A percentile compares a stretch with the other conserved stretches of the same genome.
phyloP scores from a whole-genome alignment of 1,140 invertebrate species.

The Phenacoccus solenopsis region DNA sequence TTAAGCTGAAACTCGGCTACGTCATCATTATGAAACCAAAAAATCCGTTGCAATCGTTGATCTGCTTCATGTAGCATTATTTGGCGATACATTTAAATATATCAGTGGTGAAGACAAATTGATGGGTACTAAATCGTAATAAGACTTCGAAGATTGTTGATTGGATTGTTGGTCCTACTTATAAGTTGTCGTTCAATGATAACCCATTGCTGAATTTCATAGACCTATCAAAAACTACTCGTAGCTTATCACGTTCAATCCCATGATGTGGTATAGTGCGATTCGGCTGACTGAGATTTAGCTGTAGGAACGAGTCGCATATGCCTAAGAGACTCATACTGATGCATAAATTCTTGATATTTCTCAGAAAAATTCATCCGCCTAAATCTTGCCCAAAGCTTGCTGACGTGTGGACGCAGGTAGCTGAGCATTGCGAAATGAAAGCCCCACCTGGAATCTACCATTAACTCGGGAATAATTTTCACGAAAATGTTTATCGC shows the following conservation, averaged over 20 bases:
- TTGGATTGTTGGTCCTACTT: conserved; percentile 30
- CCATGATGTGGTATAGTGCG: conserved; percentile 13
- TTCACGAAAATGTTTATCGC: not conserved
- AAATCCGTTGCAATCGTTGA: conserved; percentile 33
- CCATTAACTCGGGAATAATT: not conserved
- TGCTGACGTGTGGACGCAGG: too few species aligned
- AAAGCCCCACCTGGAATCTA: not conserved
- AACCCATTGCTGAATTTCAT: conserved; percentile 25
- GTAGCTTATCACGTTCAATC: conserved; percentile 25
- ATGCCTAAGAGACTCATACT: conserved; percentile 27
- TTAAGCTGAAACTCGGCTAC: conserved; percentile 30
- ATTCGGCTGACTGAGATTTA: conserved; percentile 19
- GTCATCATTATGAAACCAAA: conserved; percentile 32
- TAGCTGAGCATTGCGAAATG: too few species aligned
- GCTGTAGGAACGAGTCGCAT: conserved; percentile 29
- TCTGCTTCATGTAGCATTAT: conserved; percentile 31
- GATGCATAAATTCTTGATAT: conserved; percentile 29
- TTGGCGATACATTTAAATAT: conserved; percentile 36
- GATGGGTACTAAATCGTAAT: conserved; percentile 32
- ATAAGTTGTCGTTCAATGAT: conserved; percentile 32
- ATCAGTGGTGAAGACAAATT: conserved; percentile 31
- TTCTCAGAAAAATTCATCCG: not conserved
- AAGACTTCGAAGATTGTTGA: conserved; percentile 34
- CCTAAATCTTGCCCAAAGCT: too few species aligned
- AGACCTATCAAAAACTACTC: conserved; percentile 33